Evolutionary conservation across 1,140 invertebrate genomes (phyloP).

Genomic region (Drosophila sp.): DNA sequence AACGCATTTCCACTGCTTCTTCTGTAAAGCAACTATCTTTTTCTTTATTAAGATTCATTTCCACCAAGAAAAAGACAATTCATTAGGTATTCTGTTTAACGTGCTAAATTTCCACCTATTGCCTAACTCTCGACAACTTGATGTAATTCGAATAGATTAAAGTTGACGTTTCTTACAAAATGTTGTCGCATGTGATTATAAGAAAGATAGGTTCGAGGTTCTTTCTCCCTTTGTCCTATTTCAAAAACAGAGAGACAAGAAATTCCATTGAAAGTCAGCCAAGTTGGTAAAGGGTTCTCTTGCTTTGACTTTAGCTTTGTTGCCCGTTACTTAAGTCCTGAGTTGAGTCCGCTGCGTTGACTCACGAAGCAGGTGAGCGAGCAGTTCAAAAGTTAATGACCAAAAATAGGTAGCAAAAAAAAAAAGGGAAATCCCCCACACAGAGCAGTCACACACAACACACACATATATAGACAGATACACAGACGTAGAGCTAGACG

Average conservation of each 20-base stretch:
- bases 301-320: slow-evolving; percentile 20
- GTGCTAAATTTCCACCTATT: background rate
- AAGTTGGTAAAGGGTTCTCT: slow-evolving; percentile 13
- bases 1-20: too few species aligned
- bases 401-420: slow-evolving; percentile 67
- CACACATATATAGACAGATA: background rate
- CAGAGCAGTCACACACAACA: slow-evolving; percentile 5
- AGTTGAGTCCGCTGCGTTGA: slow-evolving; percentile 22
- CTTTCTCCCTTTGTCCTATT: background rate
- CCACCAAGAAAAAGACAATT: background rate
- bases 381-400: slow-evolving; percentile 81
- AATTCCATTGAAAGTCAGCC: slow-evolving; percentile 21
- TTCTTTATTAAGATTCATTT: too few species aligned
- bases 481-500: slow-evolving; percentile 10
- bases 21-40: too few species aligned
- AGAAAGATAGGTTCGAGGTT: slow-evolving; percentile 22
- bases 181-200: slow-evolving; percentile 39
- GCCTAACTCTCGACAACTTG: slow-evolving; percentile 19
- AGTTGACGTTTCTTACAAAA: slow-evolving; percentile 37
- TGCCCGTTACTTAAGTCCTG: slow-evolving; percentile 47
- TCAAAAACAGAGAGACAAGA: slow-evolving; percentile 11
- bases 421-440: slow-evolving; percentile 24
- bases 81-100: background rate
- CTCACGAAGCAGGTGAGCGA: slow-evolving; percentile 52
- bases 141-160: slow-evolving; percentile 41